Evolutionary conservation across 1,140 invertebrate species (phyloP), one percentile per base, ranked within the genome.

Genomic region (Aphidius ervi): DNA sequence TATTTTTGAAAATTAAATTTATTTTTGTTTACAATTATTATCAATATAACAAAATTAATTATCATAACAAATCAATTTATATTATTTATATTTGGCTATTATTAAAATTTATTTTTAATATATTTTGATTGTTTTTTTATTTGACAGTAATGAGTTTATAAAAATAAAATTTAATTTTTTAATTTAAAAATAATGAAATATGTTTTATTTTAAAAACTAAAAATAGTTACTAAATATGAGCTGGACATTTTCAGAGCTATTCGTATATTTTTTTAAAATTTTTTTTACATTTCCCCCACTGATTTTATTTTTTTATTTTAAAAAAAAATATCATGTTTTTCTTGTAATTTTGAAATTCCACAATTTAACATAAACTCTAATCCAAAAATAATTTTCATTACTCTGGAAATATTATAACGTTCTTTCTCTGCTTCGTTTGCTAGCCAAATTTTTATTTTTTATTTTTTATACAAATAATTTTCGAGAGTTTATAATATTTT

Each of bases 191-290:
- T 59, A 16, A 16, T 16, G 16, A 16, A 16, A 16, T 16, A 16
- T 16, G 16, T 16, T 16, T 16, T 16, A 16, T 16, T 16, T 16
- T 16, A 16, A 63, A 58, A 62, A 52, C 71, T 71, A 71, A 78
- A 78, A 78, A 80, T 80, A 79, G 75, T 68, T 58, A 61, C 71
- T 64, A 63, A 64, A 70, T 63, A 63, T 70, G 72, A 77, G 73
- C 77, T 77, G 76, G 75, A 78, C 71, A 76, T 75, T 31, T 73
- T 75, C 67, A 72, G 16, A 76, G 71, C 72, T 74, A 71, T 65
- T 71, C 68, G 54, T 56, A 43, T 56, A 56, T 49, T 58, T 67
- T 65, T 61, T 63, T 67, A 16, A 16, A 16, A 16, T 67, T 65
- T 9, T 42, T 31, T 40, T 53, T 46, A 48, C 20, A 16, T 47